These are phyloP conservation scores for Ellobius talpinus DNA, from an alignment of 2,113 vertebrate genomes.

Conservation along the genomic window DNA sequence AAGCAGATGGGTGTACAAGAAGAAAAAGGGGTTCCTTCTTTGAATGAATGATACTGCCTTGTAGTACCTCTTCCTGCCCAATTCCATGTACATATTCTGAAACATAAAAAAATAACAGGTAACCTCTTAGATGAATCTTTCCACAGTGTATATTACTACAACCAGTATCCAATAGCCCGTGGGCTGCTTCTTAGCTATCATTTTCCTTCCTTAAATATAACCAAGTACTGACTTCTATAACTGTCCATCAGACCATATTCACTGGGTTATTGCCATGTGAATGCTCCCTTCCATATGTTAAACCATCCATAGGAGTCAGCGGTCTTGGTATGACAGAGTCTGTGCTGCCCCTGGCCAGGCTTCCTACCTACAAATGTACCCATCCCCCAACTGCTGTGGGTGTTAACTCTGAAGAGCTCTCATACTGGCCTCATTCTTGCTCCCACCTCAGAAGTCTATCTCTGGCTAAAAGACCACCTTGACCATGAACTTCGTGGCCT, in stretches of 20 bases:
- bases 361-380: background rate
- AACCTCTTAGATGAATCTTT: background rate
- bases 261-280: background rate
- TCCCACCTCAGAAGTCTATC: background rate
- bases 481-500: background rate
- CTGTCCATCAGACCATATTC: background rate
- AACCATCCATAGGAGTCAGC: background rate
- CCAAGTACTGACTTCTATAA: background rate
- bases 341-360: background rate
- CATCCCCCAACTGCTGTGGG: accelerated
- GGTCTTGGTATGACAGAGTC: background rate
- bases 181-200: background rate
- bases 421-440: background rate
- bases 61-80: background rate
- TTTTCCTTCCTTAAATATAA: background rate
- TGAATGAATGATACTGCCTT: background rate
- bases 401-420: background rate
- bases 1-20: background rate
- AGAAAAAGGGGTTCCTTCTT: background rate
- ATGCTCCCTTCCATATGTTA: background rate
- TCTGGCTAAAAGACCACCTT: background rate
- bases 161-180: background rate
- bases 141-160: background rate
- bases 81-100: background rate
- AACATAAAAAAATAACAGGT: background rate